Base-by-base conservation (phyloP, 35 echinoderm and acorn worm genomes). In the Diadema setosum region DNA sequence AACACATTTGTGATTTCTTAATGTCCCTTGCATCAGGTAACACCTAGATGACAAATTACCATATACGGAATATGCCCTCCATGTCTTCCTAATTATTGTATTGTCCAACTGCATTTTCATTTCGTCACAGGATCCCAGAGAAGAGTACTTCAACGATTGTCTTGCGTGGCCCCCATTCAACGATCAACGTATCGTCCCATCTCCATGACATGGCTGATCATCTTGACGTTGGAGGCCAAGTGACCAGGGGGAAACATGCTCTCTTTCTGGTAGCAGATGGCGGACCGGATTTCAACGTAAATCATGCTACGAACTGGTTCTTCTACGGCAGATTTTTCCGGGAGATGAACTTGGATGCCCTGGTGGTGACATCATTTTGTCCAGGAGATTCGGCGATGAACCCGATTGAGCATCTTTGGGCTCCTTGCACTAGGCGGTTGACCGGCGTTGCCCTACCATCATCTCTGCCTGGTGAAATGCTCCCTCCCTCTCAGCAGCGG, bases 361-460 rank as follows among this genome's bases (percentile, higher is more conserved):
- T 88, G 30, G 75, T 89, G 5, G 80, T 70, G 2, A 74, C 56
- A 3, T 39, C 73, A 18, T 88, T 83, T 80, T 65, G 65, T 33
- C 86, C 85, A 12, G 91, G 84, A 20, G 70, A 93, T 46, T 93
- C 85, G 26, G 73, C 91, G 5, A 30, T 82, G 24, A 87, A 93
- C 46, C 67, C 67, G 5, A 50, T 88, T 16, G 85, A 93, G 75
- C 48, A 57, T 2, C 42, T 88, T 18, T 89, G 86, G 86, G 80
- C 70, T 16, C 78, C 86, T 1, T 84, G 57, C 24, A 93, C 75
- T 15, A n/a, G 23, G 29, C 27, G 39, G 3, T 35, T 93, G 1
- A 55, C 82, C 5, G 75, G 44, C 5, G 59, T 88, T 3, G 74
- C 42, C 58, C 26, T 90, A 33, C n/a, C 48, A 52, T 52, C 48